phyloP scores from a whole-genome alignment of 2,888 invertebrate genomes.

The Xestia c-nigrum region DNA sequence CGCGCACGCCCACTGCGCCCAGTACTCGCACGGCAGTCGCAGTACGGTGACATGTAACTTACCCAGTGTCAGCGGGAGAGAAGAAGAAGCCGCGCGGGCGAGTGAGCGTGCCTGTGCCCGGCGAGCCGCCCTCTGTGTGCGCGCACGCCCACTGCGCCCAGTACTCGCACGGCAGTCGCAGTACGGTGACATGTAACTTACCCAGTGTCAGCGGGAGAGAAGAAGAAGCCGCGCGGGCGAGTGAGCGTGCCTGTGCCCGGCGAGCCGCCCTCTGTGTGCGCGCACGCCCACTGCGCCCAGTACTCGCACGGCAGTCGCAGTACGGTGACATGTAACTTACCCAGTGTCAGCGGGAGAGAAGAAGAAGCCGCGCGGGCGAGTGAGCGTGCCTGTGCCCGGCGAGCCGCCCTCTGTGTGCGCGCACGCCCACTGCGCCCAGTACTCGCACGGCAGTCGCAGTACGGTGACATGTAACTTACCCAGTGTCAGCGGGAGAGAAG shows the following conservation, averaged over 20 bases:
- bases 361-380: slow-evolving; percentile 84
- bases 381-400: slow-evolving; percentile 55
- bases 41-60: slow-evolving; percentile 27
- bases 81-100: slow-evolving; percentile 87
- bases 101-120: slow-evolving; percentile 50
- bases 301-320: slow-evolving; percentile 93
- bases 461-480: too few species aligned
- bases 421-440: slow-evolving; percentile 94
- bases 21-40: slow-evolving; percentile 93
- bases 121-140: slow-evolving; percentile 62
- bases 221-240: slow-evolving; percentile 86
- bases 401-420: slow-evolving; percentile 72
- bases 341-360: slow-evolving; percentile 87
- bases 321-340: slow-evolving; percentile 65
- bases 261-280: slow-evolving; percentile 69
- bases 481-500: too few species aligned
- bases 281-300: slow-evolving; percentile 93
- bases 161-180: slow-evolving; percentile 93
- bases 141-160: slow-evolving; percentile 93
- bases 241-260: slow-evolving; percentile 57
- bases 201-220: slow-evolving; percentile 86
- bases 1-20: slow-evolving; percentile 93
- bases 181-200: slow-evolving; percentile 56
- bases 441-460: slow-evolving; percentile 93
- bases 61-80: slow-evolving; percentile 86